Percentiles rank a stretch among this genome's conserved stretches.
These are phyloP conservation scores for Eupeodes luniger DNA, from an alignment of 2,888 invertebrate genomes.

Conservation along the genomic window DNA sequence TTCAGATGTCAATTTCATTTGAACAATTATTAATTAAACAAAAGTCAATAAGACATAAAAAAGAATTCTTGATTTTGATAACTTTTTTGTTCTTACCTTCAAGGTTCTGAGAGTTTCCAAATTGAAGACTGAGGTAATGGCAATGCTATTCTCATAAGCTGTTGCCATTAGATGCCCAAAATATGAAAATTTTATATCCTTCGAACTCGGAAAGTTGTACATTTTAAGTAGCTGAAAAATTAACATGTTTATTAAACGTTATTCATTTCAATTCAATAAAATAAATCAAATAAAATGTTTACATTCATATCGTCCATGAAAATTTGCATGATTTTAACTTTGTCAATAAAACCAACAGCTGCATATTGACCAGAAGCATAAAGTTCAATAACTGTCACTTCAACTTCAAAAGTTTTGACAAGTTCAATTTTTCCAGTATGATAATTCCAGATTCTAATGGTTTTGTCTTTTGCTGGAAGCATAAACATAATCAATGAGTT, in stretches of 20 bases:
- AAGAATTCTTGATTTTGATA: background rate
- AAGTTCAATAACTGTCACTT: slow-evolving; percentile 88
- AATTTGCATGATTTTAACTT: slow-evolving; percentile 93
- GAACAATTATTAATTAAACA: too few species aligned
- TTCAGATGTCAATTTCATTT: too few species aligned
- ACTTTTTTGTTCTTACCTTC: slow-evolving; percentile 76
- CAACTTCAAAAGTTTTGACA: slow-evolving; percentile 92
- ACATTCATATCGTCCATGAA: slow-evolving; percentile 93
- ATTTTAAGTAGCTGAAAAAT: slow-evolving; percentile 81
- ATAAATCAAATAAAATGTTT: slow-evolving; percentile 20
- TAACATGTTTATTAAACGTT: too few species aligned
- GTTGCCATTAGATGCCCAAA: slow-evolving; percentile 95
- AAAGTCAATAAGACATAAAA: background rate
- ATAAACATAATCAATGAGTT: background rate
- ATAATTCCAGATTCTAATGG: slow-evolving; percentile 96
- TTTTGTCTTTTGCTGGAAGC: slow-evolving; percentile 90
- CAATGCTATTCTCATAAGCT: slow-evolving; percentile 93
- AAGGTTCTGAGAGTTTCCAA: slow-evolving; percentile 87
- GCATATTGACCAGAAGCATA: slow-evolving; percentile 93
- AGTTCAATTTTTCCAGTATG: slow-evolving; percentile 92
- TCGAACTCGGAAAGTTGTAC: slow-evolving; percentile 88
- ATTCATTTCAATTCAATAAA: background rate
- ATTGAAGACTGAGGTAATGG: slow-evolving; percentile 92
- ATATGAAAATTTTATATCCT: slow-evolving; percentile 88
- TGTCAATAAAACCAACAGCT: slow-evolving; percentile 95